Base-by-base conservation (phyloP, 2,113 vertebrate genomes). In the Sceloporus tristichus region DNA sequence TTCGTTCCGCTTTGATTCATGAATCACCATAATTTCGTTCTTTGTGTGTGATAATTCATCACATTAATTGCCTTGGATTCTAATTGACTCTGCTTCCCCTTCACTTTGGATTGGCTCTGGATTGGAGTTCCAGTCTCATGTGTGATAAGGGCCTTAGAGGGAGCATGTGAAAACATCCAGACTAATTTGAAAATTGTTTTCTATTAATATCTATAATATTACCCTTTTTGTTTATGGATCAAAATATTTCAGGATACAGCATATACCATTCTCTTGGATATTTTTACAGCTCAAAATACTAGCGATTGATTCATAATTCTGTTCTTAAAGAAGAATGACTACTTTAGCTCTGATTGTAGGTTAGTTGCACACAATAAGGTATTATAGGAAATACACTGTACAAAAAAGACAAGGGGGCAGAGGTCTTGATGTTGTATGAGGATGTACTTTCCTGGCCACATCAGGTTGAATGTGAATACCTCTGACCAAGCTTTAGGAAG, bases 181-280 rank as follows among this genome's bases (percentile, higher is more conserved):
- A 62, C 21, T 86, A 19, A 66, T 78, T 85, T 42, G 9, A 27
- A 68, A 25, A 29, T 16, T 53, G 27, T 79, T 66, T 62, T 62
- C 59, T 29, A 54, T 53, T 93, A 92, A 88, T 92, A 87, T 77
- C 86, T 54, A 42, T 78, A 85, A 80, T 27, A 88, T 14, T 62
- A 62, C 90, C 79, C 27, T 90, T 82, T 88, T 18, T 5, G 29
- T 76, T 88, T 78, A 71, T 90, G 84, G 91, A 76, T 88, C 91
- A 88, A 82, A 73, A 42, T 1, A 73, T 90, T 88, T 90, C 86
- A 79, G 90, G 93, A 93, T 71, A 79, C 21, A 92, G 88, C 84
- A 56, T 27, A 87, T 87, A 21, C 21, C 5, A 14, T 76, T 87
- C 77, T 75, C 53, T 59, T 89, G 42, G 75, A 62, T 18, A 62